Evolutionary conservation across 2,113 vertebrate species (phyloP), one percentile per base, ranked within the genome.

Genomic region (Tauraco erythrolophus): DNA sequence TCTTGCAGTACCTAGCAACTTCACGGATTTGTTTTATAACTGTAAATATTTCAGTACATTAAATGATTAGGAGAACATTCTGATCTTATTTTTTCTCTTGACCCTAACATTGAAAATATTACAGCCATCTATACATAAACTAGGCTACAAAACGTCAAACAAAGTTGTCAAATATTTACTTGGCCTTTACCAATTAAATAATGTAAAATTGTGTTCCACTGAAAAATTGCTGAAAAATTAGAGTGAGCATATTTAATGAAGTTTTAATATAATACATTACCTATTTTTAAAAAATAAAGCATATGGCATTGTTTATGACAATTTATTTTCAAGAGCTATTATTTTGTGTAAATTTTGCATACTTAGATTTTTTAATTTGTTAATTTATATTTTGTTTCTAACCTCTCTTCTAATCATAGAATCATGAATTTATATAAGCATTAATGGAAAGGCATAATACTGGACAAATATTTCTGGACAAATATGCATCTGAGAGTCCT

Each of bases 1-100:
- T 88, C 79, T 83, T 69, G 58, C 61, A 53, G 41, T 61, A 62
- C 96, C 72, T 97, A 94, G 97, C 89, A 98, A 96, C 91, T 74
- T 85, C 50, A 53, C 7, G 6, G 43, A 30, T 89, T 48, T 94
- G 37, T 39, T 97, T 96, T 58, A 37, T 61, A 92, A 88, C 46
- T 71, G 37, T 89, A 79, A 92, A 82, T 60, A 39, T 89, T 96
- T 94, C 50, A n/a, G 70, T 72, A 84, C 80, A 68, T 96, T 97
- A 93, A 92, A 88, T 75, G 1, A 78, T 91, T 80, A 61, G 41
- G 48, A 95, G 77, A 94, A 87, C 87, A 51, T 48, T 15, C 56
- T 84, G 57, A 72, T 72, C 76, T 92, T 85, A n/a, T 51, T 82
- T 95, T 92, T 93, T 50, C 74, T 48, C 74, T 93, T 79, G 24